Evolutionary conservation across 2,797 vertebrate genomes (phyloP).

Genomic region (Premnoplex brunnescens): DNA sequence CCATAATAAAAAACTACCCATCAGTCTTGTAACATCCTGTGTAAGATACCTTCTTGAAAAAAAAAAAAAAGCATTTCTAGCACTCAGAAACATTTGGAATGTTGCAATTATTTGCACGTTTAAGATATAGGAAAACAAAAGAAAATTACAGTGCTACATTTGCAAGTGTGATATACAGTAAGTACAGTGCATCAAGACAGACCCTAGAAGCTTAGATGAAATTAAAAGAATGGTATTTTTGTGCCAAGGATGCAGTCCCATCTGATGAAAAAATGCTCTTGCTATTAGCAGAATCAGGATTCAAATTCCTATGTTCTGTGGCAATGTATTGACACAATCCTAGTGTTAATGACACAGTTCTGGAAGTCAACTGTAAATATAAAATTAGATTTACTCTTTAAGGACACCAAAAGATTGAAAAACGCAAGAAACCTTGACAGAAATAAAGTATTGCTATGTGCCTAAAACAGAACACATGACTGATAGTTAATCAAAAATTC

Average conservation of each 20-base stretch:
- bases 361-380: background rate
- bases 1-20: background rate
- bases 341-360: background rate
- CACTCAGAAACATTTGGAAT: background rate
- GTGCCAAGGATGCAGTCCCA: background rate
- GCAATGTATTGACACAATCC: background rate
- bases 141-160: background rate
- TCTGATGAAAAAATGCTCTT: fast-evolving
- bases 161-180: background rate
- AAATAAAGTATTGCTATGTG: background rate
- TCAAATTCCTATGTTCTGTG: background rate
- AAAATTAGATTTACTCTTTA: background rate
- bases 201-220: background rate
- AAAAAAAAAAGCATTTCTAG: background rate
- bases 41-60: background rate
- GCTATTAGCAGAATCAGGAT: background rate
- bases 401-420: background rate
- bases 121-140: background rate
- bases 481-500: background rate
- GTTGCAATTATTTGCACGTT: background rate
- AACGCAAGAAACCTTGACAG: background rate
- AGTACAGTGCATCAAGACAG: background rate
- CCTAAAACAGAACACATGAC: background rate
- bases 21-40: background rate
- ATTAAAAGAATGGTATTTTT: background rate